Evolutionary conservation across 1,140 invertebrate genomes (phyloP).

Genomic region (Drosophila pachea): DNA sequence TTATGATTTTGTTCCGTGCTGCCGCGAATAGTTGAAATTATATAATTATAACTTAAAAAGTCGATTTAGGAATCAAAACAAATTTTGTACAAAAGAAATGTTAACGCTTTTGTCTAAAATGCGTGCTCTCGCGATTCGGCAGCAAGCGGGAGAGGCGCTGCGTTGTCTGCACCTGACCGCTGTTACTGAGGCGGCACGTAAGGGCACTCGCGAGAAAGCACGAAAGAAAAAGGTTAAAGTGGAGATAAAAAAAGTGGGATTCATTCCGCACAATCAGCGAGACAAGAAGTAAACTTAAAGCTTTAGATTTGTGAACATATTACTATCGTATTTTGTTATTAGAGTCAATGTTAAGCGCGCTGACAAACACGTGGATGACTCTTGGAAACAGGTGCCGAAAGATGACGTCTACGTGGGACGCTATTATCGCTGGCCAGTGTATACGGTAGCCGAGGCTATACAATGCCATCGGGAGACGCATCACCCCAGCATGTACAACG

Average conservation of each 20-base stretch:
- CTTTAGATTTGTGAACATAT: background rate
- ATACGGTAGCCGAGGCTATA: slow-evolving; percentile 86
- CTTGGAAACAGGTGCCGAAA: slow-evolving; percentile 80
- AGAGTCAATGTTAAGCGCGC: slow-evolving; percentile 69
- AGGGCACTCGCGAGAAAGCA: slow-evolving; percentile 86
- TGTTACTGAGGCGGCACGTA: slow-evolving; percentile 83
- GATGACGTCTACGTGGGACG: slow-evolving; percentile 85
- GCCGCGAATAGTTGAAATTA: slow-evolving; percentile 30
- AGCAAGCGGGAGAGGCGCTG: slow-evolving; percentile 43
- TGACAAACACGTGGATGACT: slow-evolving; percentile 81
- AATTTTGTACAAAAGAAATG: slow-evolving; percentile 56
- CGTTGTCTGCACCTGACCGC: slow-evolving; percentile 75
- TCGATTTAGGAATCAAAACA: slow-evolving; percentile 1
- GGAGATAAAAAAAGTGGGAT: slow-evolving; percentile 84
- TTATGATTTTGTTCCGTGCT: slow-evolving; percentile 29
- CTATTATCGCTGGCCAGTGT: slow-evolving; percentile 83
- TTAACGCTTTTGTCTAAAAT: slow-evolving; percentile 59
- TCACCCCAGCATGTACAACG: slow-evolving; percentile 87
- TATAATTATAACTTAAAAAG: slow-evolving; percentile 35
- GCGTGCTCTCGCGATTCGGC: slow-evolving; percentile 60
- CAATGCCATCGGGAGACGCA: slow-evolving; percentile 86
- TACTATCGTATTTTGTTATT: too few species aligned
- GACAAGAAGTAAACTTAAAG: slow-evolving; percentile 78
- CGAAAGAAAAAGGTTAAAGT: slow-evolving; percentile 86
- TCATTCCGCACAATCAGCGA: slow-evolving; percentile 83